Evolutionary conservation across 1,140 invertebrate species (phyloP).

Genomic region (Ruditapes philippinarum): DNA sequence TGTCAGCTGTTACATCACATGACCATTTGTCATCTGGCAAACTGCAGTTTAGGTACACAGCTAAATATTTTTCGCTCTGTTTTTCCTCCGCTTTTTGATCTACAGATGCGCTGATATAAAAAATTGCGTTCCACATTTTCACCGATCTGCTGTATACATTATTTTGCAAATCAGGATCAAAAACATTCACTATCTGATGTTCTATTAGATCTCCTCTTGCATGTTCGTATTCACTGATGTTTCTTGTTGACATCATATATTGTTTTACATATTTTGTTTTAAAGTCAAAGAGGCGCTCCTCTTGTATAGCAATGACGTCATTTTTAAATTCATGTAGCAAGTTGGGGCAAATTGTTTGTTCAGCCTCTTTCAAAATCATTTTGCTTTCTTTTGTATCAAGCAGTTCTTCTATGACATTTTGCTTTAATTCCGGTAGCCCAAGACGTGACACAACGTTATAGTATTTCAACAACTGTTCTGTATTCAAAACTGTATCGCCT

Average conservation of each 20-base stretch:
- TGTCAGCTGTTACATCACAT: not conserved
- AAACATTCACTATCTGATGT: not conserved
- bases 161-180: not conserved
- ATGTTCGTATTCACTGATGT: not conserved
- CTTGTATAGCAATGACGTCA: not conserved
- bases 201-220: not conserved
- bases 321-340: not conserved
- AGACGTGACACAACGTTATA: not conserved
- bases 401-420: not conserved
- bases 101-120: not conserved
- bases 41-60: not conserved
- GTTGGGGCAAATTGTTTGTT: not conserved
- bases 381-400: not conserved
- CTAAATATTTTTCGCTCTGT: not conserved
- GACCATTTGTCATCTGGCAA: not conserved
- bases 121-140: not conserved
- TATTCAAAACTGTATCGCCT: not conserved
- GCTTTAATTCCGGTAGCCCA: not conserved
- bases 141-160: not conserved
- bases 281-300: not conserved
- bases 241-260: not conserved
- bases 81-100: not conserved
- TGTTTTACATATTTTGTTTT: not conserved
- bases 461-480: not conserved
- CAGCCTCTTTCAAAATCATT: not conserved